phyloP scores from a whole-genome alignment of 1,140 invertebrate genomes.

The Tetranychus cinnabarinus region DNA sequence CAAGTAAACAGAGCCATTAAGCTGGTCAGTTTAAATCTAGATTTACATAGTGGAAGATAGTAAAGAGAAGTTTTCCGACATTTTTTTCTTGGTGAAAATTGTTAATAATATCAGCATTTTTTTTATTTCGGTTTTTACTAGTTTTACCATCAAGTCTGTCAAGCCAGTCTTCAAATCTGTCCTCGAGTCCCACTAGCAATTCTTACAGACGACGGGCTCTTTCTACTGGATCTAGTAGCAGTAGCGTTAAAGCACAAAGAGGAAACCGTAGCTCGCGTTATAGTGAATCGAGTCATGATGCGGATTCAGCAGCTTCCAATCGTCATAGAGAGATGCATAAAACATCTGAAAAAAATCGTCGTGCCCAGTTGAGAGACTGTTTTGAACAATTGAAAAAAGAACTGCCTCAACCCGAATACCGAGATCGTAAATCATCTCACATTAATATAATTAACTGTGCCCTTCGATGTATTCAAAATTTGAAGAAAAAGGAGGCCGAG shows the following conservation, averaged over 20 bases:
- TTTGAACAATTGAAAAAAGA: slow-evolving; percentile 5
- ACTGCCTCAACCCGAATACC: slow-evolving; percentile 3
- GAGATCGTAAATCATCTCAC: slow-evolving; percentile 5
- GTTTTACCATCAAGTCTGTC: background rate
- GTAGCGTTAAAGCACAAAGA: background rate
- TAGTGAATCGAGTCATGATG: background rate
- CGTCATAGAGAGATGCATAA: slow-evolving; percentile 6
- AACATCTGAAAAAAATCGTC: slow-evolving; percentile 7
- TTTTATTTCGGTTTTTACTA: background rate
- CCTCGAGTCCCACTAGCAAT: background rate
- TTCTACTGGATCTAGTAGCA: background rate
- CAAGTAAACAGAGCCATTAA: no score
- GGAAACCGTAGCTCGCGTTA: background rate
- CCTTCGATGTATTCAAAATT: slow-evolving; percentile 4
- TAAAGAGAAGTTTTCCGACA: no score
- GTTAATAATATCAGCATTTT: no score
- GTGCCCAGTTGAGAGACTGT: slow-evolving; percentile 6
- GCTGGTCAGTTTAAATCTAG: no score
- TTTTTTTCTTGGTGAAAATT: no score
- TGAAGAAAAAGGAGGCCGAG: slow-evolving; percentile 1
- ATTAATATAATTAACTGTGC: slow-evolving; percentile 8
- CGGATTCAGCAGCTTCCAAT: background rate
- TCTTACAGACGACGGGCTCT: background rate
- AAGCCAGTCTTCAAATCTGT: background rate
- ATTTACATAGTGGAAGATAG: no score